These are phyloP conservation scores for Aphaenogaster rudis DNA, from an alignment of 1,140 invertebrate species.

Conservation along the genomic window DNA sequence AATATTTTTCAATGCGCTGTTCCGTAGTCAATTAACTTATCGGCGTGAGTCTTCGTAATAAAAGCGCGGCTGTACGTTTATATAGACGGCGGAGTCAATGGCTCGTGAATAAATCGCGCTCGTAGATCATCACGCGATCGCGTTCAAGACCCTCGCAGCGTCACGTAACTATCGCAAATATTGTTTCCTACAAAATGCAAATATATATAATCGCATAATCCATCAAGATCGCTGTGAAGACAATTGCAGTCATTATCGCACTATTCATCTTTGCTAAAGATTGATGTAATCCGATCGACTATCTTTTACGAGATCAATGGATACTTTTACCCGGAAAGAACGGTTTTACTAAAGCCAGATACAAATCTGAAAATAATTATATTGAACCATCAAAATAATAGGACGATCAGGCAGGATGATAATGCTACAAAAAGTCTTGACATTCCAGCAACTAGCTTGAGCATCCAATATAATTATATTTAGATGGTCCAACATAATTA, in stretches of 20 bases:
- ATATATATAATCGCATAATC: neutral
- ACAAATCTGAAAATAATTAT: too few species aligned
- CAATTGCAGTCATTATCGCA: neutral
- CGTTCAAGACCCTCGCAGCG: conserved; percentile 29
- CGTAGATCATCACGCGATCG: conserved; percentile 55
- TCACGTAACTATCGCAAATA: conserved; percentile 1
- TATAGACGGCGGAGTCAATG: conserved; percentile 50
- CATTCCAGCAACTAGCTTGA: too few species aligned
- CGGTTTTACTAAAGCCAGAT: too few species aligned
- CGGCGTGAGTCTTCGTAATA: conserved; percentile 47
- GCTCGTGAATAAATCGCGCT: conserved; percentile 51
- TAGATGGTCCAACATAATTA: too few species aligned
- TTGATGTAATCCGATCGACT: neutral
- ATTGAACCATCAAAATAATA: too few species aligned
- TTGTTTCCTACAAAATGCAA: conserved; percentile 11
- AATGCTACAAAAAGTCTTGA: too few species aligned
- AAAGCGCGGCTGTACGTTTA: conserved; percentile 29
- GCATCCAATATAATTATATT: too few species aligned
- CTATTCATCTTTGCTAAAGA: neutral
- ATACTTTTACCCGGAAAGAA: neutral
- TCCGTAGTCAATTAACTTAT: conserved; percentile 50
- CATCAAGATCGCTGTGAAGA: neutral
- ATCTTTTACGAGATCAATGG: neutral
- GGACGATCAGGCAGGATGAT: too few species aligned
- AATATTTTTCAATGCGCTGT: conserved; percentile 46